Evolutionary conservation across 2,888 invertebrate genomes (phyloP).

Genomic region (Pterostichus madidus): DNA sequence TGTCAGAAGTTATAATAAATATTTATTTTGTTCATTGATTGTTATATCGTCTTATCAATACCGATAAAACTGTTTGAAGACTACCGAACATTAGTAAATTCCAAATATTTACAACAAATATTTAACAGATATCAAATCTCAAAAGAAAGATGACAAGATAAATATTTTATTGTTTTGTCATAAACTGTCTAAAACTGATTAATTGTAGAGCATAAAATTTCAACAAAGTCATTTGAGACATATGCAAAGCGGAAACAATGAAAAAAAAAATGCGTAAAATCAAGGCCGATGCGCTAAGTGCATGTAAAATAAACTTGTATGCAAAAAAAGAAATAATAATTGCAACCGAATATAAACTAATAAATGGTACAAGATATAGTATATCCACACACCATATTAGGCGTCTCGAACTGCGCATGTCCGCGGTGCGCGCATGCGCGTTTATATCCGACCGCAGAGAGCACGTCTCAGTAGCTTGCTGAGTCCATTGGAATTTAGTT

Average conservation of each 20-base stretch:
- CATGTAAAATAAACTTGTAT: conserved; percentile 5
- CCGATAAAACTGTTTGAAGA: conserved; percentile 25
- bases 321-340: conserved; percentile 36
- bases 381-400: conserved; percentile 70
- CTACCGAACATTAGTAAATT: conserved; percentile 4
- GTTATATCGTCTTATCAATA: conserved; percentile 2
- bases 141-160: not conserved
- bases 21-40: not conserved
- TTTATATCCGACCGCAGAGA: not conserved
- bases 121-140: conserved; percentile 3
- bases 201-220: not conserved
- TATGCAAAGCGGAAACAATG: conserved; percentile 1
- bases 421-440: conserved; percentile 68
- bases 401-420: conserved; percentile 72
- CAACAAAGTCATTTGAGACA: not conserved
- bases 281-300: conserved; percentile 13
- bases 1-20: not conserved
- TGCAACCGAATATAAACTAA: conserved; percentile 66
- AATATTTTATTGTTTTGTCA: conserved; percentile 21
- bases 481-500: conserved; percentile 51
- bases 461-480: not conserved
- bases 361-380: conserved; percentile 54
- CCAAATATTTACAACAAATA: conserved; percentile 26
- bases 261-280: not conserved
- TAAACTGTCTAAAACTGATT: conserved; percentile 21